Conservation (phyloP, 2,797 vertebrate species). For the Sternarchorhynchus goeldii region DNA sequence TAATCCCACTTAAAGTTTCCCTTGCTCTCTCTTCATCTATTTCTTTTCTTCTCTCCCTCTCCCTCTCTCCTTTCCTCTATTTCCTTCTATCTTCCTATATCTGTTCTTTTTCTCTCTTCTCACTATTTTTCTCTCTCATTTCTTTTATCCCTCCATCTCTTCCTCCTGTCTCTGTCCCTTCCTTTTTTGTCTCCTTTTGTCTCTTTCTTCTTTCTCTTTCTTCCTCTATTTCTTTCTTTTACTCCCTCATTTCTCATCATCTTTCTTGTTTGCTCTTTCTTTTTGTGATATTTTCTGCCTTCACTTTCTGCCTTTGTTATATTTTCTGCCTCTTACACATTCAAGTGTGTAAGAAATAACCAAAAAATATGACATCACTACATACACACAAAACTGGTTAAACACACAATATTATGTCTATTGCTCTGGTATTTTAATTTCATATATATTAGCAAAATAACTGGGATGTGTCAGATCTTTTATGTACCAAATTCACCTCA, state of each 20-base stretch:
- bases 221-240: neutral
- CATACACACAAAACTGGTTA: no score
- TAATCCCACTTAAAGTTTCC: constrained; percentile 28
- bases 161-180: neutral
- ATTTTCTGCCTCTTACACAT: no score
- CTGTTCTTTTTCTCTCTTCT: neutral
- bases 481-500: no score
- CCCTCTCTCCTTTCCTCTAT: neutral
- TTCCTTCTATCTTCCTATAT: neutral
- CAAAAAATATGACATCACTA: no score
- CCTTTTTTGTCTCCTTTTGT: neutral
- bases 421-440: no score
- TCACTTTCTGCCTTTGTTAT: no score
- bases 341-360: no score
- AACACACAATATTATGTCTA: no score
- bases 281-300: neutral
- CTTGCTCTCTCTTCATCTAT: constrained; percentile 7
- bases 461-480: no score
- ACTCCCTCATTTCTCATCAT: neutral
- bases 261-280: neutral
- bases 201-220: neutral
- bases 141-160: neutral
- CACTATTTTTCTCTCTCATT: no score
- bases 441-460: no score
- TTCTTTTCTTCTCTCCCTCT: neutral